Conservation (phyloP, 2,797 vertebrate genomes). For the Austrolebias charrua region DNA sequence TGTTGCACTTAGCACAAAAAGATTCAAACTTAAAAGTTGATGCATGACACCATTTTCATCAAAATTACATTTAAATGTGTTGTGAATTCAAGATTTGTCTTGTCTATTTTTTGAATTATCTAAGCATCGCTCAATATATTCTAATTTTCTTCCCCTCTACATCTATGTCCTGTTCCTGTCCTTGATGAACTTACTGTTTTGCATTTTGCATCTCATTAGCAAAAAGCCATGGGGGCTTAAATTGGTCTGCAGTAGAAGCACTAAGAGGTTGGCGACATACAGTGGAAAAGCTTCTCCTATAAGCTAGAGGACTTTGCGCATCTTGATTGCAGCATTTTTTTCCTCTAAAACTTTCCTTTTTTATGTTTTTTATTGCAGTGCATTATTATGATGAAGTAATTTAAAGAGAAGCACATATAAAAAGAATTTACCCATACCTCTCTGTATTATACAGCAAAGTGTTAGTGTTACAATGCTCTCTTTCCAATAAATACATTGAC, state of each 20-base stretch:
- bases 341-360: too few species aligned
- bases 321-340: background rate
- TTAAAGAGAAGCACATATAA: too few species aligned
- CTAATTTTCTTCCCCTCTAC: slow-evolving; percentile 23
- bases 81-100: background rate
- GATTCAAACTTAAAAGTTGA: background rate
- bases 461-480: too few species aligned
- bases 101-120: background rate
- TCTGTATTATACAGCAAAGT: too few species aligned
- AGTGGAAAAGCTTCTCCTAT: slow-evolving; percentile 48
- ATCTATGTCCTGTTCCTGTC: slow-evolving; percentile 45
- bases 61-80: background rate
- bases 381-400: too few species aligned
- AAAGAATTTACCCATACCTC: too few species aligned
- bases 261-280: slow-evolving; percentile 29
- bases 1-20: background rate
- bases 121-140: slow-evolving; percentile 15
- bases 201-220: slow-evolving; percentile 70
- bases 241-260: slow-evolving; percentile 16
- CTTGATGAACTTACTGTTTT: slow-evolving; percentile 50
- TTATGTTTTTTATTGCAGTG: too few species aligned
- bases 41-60: background rate
- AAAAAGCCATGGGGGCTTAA: slow-evolving; percentile 34
- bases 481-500: too few species aligned
- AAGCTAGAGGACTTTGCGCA: slow-evolving; percentile 25